These are phyloP conservation scores for Creontiades dilutus DNA, from an alignment of 2,888 invertebrate species.

Conservation along the genomic window DNA sequence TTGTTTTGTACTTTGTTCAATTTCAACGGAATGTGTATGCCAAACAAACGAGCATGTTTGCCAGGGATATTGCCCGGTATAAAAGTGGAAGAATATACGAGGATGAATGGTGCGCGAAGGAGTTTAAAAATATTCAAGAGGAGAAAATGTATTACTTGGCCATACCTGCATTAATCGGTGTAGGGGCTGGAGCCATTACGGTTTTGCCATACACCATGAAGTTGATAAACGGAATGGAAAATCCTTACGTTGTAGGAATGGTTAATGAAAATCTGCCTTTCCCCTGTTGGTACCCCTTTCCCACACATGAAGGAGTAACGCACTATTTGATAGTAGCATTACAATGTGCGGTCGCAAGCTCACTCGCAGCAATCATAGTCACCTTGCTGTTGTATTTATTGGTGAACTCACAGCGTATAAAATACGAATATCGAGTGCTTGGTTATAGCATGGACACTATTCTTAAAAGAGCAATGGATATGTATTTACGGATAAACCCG, in stretches of 20 bases:
- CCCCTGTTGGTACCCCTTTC: background rate
- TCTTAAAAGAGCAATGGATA: background rate
- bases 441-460: background rate
- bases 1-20: background rate
- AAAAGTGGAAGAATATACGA: background rate
- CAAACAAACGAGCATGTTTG: background rate
- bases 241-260: background rate
- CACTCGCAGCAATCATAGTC: background rate
- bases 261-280: background rate
- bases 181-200: background rate
- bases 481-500: background rate
- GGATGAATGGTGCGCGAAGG: background rate
- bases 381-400: background rate
- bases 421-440: background rate
- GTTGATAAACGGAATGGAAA: background rate
- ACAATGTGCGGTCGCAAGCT: background rate
- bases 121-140: background rate
- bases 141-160: background rate
- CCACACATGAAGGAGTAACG: background rate
- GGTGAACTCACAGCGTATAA: background rate
- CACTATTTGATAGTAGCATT: background rate
- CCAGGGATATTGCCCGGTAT: background rate
- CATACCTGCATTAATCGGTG: background rate
- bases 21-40: background rate
- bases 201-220: background rate